A percentile compares a stretch with the other conserved stretches of the same genome.
Conservation (phyloP, 2,888 invertebrate genomes). For the Crematogaster levior region DNA sequence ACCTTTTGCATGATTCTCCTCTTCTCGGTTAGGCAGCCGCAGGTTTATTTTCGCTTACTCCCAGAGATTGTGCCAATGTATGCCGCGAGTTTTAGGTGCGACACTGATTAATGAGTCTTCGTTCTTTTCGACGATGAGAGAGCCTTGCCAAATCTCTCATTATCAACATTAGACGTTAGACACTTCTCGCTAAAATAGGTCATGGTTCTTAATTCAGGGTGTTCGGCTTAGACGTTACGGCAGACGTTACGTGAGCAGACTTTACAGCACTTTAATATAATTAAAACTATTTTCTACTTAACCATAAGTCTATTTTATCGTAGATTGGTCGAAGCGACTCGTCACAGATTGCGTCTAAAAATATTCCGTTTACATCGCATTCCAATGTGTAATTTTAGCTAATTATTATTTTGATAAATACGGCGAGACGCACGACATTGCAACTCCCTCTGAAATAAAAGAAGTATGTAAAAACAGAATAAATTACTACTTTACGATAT, state of each 20-base stretch:
- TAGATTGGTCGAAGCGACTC: background rate
- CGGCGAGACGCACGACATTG: background rate
- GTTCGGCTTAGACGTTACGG: conserved; percentile 18
- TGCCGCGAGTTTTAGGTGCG: conserved; percentile 59
- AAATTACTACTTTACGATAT: background rate
- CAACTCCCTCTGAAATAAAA: background rate
- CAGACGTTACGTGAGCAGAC: background rate
- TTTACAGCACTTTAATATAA: no score
- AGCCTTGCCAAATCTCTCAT: conserved; percentile 52
- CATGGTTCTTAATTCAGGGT: background rate
- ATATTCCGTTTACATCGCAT: background rate
- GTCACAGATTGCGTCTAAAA: background rate
- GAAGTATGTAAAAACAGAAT: background rate
- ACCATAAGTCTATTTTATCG: no score
- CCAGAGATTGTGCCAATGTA: conserved; percentile 67
- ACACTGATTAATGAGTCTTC: conserved; percentile 66
- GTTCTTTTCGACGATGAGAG: conserved; percentile 30
- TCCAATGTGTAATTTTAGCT: background rate
- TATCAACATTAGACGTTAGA: conserved; percentile 20
- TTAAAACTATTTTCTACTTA: conserved; percentile 11
- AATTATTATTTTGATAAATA: conserved; percentile 11
- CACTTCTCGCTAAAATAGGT: conserved; percentile 17
- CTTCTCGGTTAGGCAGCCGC: conserved; percentile 16
- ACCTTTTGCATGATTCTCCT: background rate
- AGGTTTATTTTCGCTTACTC: conserved; percentile 68